These are phyloP conservation scores for Chelonus formosanus DNA, from an alignment of 2,888 invertebrate genomes.

Conservation along the genomic window DNA sequence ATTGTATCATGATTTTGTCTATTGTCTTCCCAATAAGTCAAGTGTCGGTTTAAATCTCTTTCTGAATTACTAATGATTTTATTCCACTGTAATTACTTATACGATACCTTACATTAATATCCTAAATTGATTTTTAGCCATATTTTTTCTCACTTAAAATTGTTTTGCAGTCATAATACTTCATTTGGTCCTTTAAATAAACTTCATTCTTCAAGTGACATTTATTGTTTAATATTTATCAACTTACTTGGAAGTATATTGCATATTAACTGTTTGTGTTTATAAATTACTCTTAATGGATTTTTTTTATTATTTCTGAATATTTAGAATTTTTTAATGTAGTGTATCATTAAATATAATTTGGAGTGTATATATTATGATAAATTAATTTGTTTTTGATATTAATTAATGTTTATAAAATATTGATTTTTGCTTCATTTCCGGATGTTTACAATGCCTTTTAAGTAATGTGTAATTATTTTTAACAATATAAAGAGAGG, in stretches of 20 bases:
- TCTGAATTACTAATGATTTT: constrained; percentile 45
- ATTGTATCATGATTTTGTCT: constrained; percentile 36
- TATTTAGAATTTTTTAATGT: no score
- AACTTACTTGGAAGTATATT: constrained; percentile 37
- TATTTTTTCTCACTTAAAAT: constrained; percentile 35
- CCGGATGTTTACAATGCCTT: no score
- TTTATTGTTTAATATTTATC: constrained; percentile 20
- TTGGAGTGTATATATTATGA: no score
- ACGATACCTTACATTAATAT: constrained; percentile 5
- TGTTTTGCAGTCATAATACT: not conserved
- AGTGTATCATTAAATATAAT: no score
- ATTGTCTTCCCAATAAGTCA: constrained; percentile 51
- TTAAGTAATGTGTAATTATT: not conserved
- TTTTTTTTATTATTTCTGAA: constrained; percentile 31
- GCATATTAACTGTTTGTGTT: constrained; percentile 37
- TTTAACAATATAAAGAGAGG: constrained; percentile 33
- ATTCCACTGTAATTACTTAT: constrained; percentile 22
- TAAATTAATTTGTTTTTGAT: no score
- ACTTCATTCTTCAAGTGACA: constrained; percentile 18
- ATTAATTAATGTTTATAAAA: no score
- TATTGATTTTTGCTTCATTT: no score
- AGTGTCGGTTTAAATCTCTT: constrained; percentile 39
- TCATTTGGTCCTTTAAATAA: constrained; percentile 17
- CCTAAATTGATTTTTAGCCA: not conserved
- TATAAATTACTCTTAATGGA: constrained; percentile 25